Evolutionary conservation across 1,140 invertebrate genomes (phyloP).

Genomic region (Orchestia grillus): DNA sequence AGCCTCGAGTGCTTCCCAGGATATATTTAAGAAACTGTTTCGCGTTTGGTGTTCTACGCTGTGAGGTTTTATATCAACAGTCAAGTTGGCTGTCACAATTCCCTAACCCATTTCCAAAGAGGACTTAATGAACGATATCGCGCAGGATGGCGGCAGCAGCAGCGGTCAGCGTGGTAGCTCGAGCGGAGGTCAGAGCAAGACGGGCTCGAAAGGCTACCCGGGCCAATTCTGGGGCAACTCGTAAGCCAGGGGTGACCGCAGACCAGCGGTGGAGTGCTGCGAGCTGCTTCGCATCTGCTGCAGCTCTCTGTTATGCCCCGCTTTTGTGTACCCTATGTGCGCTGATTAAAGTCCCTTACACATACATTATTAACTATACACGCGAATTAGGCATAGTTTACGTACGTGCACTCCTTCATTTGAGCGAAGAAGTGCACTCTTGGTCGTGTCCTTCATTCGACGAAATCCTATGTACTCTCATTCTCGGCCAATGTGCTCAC

Average conservation of each 20-base stretch:
- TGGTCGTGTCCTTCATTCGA: slow-evolving; percentile 39
- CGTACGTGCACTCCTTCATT: slow-evolving; percentile 34
- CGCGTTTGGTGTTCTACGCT: no score
- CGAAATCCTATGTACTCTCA: slow-evolving; percentile 19
- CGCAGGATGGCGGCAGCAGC: slow-evolving; percentile 78
- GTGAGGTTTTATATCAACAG: no score
- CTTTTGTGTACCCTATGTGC: slow-evolving; percentile 2
- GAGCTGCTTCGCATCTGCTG: neutral
- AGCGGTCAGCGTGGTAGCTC: slow-evolving; percentile 79
- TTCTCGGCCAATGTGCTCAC: slow-evolving; percentile 49
- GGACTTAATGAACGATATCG: slow-evolving; percentile 58
- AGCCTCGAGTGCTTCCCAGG: no score
- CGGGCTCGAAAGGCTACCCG: slow-evolving; percentile 77
- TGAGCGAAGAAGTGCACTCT: slow-evolving; percentile 37
- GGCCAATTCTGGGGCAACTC: slow-evolving; percentile 70
- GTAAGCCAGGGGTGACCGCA: slow-evolving; percentile 61
- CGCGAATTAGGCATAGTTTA: slow-evolving; percentile 34
- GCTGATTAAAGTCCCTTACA: neutral
- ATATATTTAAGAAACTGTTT: no score
- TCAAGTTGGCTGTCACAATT: no score
- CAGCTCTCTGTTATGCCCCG: neutral
- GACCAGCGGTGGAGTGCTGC: neutral
- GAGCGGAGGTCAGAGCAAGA: slow-evolving; percentile 78
- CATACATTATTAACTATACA: neutral
- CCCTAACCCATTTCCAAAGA: neutral